Evolutionary conservation across 1,140 invertebrate species (phyloP), one percentile per base, ranked within the genome.

Genomic region (Carposina sasakii): DNA sequence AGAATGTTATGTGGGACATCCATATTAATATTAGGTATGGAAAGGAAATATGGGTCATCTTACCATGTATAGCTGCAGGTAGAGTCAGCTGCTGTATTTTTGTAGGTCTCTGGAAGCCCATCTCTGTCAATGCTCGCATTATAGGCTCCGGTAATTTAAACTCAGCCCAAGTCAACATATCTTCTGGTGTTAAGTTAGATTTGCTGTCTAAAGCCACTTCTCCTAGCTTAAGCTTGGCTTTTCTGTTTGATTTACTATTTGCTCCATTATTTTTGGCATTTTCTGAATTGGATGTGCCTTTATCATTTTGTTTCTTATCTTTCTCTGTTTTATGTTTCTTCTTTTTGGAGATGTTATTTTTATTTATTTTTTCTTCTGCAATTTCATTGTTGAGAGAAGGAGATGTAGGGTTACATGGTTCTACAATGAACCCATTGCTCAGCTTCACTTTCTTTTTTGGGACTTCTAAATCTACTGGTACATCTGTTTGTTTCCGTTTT

Each of bases 51-150:
- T n/a, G n/a, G n/a, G n/a, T n/a, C n/a, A n/a, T 74, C 26, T 81
- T 87, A 85, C 89, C 95, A 66, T 93, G 88, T 63, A 98, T 94
- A 22, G 97, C 96, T 48, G 94, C 88, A 17, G 95, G 93, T 23
- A 99, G 84, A 6, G 91, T 89, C 34, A 92, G 70, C 20, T 88
- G 76, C 79, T 95, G 90, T 69, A 99, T 98, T 59, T 90, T 86
- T 1, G 96, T 99, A 1, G 97, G 97, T 10, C 87, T 76, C 31
- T 79, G 84, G 82, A 98, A 98, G 0, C 90, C 89, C 56, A 92
- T 87, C 48, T 94, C 92, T 12, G 86, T 74, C 8, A 99, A 76
- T 2, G 92, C 92, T 70, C 89, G 89, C 20, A 96, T 67, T 53
- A 99, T 89, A 15, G 87, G 60, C 0, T 89, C 73, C 0, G 93